Evolutionary conservation across 2,113 vertebrate genomes (phyloP), one percentile per base, ranked within the genome.

Genomic region (Festucalex cinctus): DNA sequence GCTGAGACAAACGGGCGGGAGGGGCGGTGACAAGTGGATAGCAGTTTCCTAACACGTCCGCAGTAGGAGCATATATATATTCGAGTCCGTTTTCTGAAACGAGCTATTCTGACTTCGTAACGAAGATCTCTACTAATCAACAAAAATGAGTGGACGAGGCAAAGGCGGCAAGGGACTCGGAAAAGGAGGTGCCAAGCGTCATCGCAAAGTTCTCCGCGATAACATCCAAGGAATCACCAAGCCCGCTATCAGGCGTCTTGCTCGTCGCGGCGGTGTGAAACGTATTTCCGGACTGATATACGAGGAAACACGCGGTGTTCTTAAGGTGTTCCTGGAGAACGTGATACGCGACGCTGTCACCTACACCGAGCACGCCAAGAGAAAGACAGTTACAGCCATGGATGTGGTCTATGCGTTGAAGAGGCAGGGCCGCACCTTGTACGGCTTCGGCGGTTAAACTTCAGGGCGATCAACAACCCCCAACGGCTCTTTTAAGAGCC

Each of bases 341-440:
- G 48, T 51, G 2, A 51, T 51, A 6, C 48, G 48, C 9, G 48
- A 51, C n/a, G 48, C 48, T 0, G 48, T 51, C n/a, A 51, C 48
- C 7, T 51, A 51, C n/a, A 51, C 48, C n/a, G 48, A 51, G 48
- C 48, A 51, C n/a, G 48, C 48, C 9, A 51, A 51, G 48, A n/a
- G 48, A 3, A 51, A 51, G 48, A 51, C 48, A 0, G 48, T 51
- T 8, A 51, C 48, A 5, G 48, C 48, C 9, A 51, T 51, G 48
- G 48, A 51, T 22, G 48, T 51, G 1, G 48, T 51, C 14, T 58
- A 58, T 10, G 56, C 56, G 1, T 26, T 58, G 5, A 58, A 58
- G 13, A 58, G 56, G 32, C 56, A 58, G 26, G 56, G 56, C 56
- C 56, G 56, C 13, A 58, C 56, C 26, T 5, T 58, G 56, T 58